Evolutionary conservation across 2,113 vertebrate genomes (phyloP).

Genomic region (Montifringilla adamsi): DNA sequence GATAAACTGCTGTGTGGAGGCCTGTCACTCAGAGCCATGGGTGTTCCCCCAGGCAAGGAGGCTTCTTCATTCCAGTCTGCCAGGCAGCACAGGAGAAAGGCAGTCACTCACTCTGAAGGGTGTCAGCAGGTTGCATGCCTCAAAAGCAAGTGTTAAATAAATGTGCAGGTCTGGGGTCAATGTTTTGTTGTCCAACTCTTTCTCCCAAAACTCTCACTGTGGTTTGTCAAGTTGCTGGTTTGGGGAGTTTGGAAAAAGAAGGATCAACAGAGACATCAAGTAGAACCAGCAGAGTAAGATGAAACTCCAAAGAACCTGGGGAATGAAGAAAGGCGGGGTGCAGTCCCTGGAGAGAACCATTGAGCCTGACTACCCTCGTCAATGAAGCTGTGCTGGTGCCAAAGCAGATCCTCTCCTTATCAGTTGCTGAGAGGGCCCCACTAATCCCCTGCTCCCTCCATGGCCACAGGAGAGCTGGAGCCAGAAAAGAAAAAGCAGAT

Average conservation of each 20-base stretch:
- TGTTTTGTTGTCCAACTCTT: not conserved
- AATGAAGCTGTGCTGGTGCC: not conserved
- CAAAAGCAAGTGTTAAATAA: slow-evolving; percentile 3
- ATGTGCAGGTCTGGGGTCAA: not conserved
- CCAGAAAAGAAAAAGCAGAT: not conserved
- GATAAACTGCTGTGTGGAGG: not conserved
- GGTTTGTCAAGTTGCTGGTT: not conserved
- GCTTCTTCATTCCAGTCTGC: not conserved
- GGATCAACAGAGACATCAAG: not conserved
- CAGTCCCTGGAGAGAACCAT: not conserved
- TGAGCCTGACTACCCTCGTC: not conserved
- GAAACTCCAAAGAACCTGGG: not conserved
- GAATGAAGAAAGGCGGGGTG: not conserved
- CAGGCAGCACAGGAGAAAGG: not conserved
- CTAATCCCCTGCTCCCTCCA: not conserved
- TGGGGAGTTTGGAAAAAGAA: not conserved
- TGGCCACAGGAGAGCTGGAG: not conserved
- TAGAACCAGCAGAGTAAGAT: not conserved
- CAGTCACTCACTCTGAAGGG: not conserved
- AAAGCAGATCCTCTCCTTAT: not conserved
- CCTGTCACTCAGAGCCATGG: not conserved
- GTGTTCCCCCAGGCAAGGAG: not conserved
- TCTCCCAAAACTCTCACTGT: not conserved
- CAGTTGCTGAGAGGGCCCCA: not conserved
- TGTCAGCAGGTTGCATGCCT: not conserved